A percentile compares a stretch with the other conserved stretches of the same genome.
phyloP scores from a whole-genome alignment of 1,140 invertebrate genomes.

The Cecropterus lyciades region DNA sequence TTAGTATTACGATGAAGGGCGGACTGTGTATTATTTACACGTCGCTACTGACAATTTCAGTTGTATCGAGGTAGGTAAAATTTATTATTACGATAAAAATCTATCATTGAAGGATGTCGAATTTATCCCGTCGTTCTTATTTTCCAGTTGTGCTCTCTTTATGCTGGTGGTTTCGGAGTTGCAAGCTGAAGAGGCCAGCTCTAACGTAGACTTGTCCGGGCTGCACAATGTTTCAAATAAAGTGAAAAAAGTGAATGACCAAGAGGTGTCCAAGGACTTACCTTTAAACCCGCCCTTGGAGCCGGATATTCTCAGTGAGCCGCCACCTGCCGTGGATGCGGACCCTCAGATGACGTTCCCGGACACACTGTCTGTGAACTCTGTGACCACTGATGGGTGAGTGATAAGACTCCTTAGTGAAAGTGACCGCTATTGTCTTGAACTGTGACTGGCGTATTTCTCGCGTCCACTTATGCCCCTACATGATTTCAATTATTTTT shows the following conservation, averaged over 20 bases:
- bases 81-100: constrained; percentile 15
- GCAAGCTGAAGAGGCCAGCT: constrained; percentile 58
- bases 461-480: constrained; percentile 14
- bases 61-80: constrained; percentile 82
- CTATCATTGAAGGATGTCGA: not conserved
- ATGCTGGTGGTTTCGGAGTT: constrained; percentile 75
- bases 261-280: constrained; percentile 37
- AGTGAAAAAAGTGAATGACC: constrained; percentile 41
- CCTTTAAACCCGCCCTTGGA: constrained; percentile 39
- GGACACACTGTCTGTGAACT: constrained; percentile 82
- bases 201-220: constrained; percentile 66
- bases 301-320: constrained; percentile 32
- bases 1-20: constrained; percentile 85
- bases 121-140: constrained; percentile 4
- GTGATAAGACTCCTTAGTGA: constrained; percentile 47
- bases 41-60: constrained; percentile 85
- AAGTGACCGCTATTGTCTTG: constrained; percentile 34
- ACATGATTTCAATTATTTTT: constrained; percentile 20
- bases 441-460: constrained; percentile 19
- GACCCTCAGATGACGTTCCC: constrained; percentile 77
- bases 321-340: constrained; percentile 29
- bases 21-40: constrained; percentile 84
- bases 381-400: constrained; percentile 84
- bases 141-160: constrained; percentile 75
- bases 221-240: constrained; percentile 76